Evolutionary conservation across 2,888 invertebrate genomes (phyloP).

Genomic region (Cancer borealis): DNA sequence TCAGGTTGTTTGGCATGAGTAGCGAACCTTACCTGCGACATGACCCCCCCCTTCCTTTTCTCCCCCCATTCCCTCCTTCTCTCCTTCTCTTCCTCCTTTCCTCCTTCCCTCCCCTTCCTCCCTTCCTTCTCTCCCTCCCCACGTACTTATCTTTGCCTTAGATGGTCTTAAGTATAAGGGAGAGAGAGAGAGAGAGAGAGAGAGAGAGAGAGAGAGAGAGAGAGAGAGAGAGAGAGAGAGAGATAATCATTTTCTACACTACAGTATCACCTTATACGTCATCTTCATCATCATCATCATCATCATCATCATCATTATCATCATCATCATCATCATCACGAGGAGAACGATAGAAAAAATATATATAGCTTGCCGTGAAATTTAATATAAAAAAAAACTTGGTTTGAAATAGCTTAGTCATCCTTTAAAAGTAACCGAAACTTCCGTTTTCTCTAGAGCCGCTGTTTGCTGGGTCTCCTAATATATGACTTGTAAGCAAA

Average conservation of each 20-base stretch:
- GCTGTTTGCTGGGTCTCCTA: neutral
- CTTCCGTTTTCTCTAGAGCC: neutral
- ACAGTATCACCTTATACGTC: neutral
- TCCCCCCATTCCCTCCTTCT: neutral
- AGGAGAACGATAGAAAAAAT: no score
- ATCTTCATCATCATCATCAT: neutral
- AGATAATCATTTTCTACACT: neutral
- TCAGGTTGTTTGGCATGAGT: neutral
- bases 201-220: conserved; percentile 45
- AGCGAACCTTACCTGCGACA: neutral
- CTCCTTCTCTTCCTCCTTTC: neutral
- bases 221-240: neutral
- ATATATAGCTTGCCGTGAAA: no score
- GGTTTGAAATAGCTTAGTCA: neutral
- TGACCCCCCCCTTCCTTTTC: no score
- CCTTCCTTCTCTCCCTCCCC: neutral
- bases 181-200: conserved; percentile 45
- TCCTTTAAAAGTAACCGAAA: neutral
- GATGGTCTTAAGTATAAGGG: neutral
- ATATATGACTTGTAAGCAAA: neutral
- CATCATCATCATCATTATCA: neutral
- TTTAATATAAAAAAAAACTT: neutral
- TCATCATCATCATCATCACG: neutral
- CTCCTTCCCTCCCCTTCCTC: neutral
- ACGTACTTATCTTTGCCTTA: neutral